These are phyloP conservation scores for Triplophysa siluroides DNA, from an alignment of 2,113 vertebrate genomes.

Conservation along the genomic window DNA sequence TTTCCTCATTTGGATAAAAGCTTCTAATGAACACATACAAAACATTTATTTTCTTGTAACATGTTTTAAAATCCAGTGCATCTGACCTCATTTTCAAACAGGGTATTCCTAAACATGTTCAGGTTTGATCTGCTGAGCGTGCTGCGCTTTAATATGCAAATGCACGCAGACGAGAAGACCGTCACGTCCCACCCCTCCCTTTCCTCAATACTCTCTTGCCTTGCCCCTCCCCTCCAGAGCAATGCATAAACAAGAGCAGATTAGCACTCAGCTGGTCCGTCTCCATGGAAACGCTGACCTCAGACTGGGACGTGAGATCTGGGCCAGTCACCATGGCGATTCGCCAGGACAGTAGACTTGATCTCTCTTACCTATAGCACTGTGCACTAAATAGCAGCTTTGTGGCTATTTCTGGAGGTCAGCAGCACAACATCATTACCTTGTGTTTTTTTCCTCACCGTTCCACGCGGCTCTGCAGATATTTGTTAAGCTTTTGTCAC, in stretches of 20 bases:
- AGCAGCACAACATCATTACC: not conserved
- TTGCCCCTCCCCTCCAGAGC: conserved; percentile 47
- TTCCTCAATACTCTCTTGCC: conserved; percentile 5
- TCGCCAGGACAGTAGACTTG: conserved; percentile 52
- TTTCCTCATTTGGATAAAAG: too few relatives aligned
- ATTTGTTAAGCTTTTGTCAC: not conserved
- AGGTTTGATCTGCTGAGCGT: conserved; percentile 25
- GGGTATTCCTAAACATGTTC: not conserved
- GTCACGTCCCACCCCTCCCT: not conserved
- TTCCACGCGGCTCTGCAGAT: not conserved
- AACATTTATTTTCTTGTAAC: not conserved
- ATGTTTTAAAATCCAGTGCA: not conserved
- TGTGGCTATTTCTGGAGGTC: conserved; percentile 29
- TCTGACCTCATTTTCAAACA: conserved; percentile 10
- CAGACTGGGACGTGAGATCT: conserved; percentile 65
- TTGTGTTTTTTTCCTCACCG: not conserved
- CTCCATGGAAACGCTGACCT: conserved; percentile 76
- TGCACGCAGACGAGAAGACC: not conserved
- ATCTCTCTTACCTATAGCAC: conserved; percentile 47
- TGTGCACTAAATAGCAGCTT: conserved; percentile 29
- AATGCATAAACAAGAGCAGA: conserved; percentile 69
- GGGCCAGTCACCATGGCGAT: conserved; percentile 65
- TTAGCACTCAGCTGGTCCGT: conserved; percentile 71
- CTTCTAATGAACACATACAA: too few relatives aligned
- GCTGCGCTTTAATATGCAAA: conserved; percentile 30